Conservation (phyloP, 2,113 vertebrate species). For the Melanerpes aurifrons region DNA sequence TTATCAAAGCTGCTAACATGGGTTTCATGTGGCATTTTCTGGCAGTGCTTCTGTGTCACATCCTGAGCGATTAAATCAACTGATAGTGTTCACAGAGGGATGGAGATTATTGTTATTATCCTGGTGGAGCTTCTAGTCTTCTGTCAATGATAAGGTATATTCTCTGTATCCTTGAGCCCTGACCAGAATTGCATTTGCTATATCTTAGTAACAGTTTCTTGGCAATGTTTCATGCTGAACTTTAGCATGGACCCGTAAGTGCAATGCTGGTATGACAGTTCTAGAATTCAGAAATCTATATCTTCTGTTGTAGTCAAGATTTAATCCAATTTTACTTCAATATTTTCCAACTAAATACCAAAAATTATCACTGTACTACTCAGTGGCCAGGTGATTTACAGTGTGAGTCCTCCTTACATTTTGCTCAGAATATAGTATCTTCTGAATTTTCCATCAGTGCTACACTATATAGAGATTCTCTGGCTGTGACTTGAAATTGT, state of each 20-base stretch:
- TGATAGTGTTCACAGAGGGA: not conserved
- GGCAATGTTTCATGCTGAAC: not conserved
- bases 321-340: not conserved
- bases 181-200: not conserved
- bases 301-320: not conserved
- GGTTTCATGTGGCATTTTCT: not conserved
- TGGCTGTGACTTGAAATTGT: not conserved
- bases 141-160: not conserved
- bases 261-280: not conserved
- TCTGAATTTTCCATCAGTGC: not conserved
- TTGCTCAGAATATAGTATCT: not conserved
- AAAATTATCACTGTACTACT: not conserved
- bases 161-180: not conserved
- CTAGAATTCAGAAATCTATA: not conserved
- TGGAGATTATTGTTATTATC: rapidly evolving
- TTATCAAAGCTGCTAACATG: not conserved
- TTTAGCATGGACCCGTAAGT: not conserved
- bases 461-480: not conserved
- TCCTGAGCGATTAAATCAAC: not conserved
- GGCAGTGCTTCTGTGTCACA: not conserved
- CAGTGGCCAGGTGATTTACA: not conserved
- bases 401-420: not conserved
- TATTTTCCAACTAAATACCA: not conserved
- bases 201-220: not conserved
- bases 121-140: not conserved